These are phyloP conservation scores for Apaloderma vittatum DNA, from an alignment of 2,113 vertebrate species.

Conservation along the genomic window DNA sequence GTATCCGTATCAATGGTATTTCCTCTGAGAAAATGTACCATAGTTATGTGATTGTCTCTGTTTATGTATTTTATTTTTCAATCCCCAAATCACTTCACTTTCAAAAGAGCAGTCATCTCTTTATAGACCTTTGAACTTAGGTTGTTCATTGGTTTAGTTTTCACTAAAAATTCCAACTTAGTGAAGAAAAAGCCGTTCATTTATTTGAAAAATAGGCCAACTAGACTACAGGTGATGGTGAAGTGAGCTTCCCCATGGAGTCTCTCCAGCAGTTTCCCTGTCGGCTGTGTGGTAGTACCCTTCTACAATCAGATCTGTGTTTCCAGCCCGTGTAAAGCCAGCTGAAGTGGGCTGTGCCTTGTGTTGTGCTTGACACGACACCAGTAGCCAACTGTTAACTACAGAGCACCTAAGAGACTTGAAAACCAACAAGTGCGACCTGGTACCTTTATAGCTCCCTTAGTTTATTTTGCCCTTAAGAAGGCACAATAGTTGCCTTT, in stretches of 20 bases:
- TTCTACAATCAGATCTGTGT: neutral
- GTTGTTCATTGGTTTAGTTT: neutral
- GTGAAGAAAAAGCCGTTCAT: neutral
- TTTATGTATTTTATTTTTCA: neutral
- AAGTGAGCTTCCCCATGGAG: neutral
- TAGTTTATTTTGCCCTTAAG: neutral
- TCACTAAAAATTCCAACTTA: neutral
- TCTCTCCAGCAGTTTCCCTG: neutral
- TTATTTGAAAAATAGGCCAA: neutral
- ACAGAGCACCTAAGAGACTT: neutral
- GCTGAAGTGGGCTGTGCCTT: neutral
- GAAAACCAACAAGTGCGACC: neutral
- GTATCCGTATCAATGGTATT: neutral
- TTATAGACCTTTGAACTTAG: neutral
- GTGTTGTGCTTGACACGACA: neutral
- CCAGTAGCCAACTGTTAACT: neutral
- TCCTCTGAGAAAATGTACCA: constrained; percentile 16
- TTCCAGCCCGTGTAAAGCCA: too few relatives aligned
- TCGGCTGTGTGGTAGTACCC: neutral
- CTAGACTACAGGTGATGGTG: neutral
- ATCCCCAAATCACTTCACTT: neutral
- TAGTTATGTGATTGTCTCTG: neutral
- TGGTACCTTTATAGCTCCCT: neutral
- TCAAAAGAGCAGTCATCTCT: neutral
- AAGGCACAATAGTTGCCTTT: neutral